Conservation (phyloP, 2,113 vertebrate genomes). For the Donacobius atricapilla region DNA sequence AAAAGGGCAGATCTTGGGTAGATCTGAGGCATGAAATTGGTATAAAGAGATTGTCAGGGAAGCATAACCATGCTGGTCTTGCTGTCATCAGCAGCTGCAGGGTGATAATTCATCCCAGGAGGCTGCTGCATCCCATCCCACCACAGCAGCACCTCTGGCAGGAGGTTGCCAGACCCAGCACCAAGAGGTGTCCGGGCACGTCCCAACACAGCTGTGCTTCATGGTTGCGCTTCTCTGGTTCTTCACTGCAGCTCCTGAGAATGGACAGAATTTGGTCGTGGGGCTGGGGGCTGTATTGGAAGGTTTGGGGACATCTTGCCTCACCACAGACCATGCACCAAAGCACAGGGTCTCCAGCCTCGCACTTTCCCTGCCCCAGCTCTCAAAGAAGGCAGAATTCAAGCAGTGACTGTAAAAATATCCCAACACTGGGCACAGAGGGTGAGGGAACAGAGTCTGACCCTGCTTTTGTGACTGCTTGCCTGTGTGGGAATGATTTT, state of each 20-base stretch:
- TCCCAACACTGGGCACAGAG: background rate
- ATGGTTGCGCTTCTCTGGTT: accelerated
- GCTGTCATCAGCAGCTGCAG: background rate
- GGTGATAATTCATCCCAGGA: background rate
- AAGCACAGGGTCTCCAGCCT: background rate
- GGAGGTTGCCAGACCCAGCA: background rate
- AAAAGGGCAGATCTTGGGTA: slow-evolving; percentile 9
- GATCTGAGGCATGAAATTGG: slow-evolving; percentile 17
- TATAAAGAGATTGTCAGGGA: slow-evolving; percentile 8
- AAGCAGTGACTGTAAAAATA: background rate
- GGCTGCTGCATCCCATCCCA: background rate
- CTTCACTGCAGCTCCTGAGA: background rate
- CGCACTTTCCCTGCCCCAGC: background rate
- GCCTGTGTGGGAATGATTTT: background rate
- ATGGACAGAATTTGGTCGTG: accelerated
- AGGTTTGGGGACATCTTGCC: background rate
- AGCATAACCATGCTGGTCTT: background rate
- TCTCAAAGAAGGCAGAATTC: background rate
- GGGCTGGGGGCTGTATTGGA: background rate
- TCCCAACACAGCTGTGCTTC: background rate
- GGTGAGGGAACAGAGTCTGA: background rate
- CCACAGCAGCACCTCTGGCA: background rate
- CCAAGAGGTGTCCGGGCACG: accelerated
- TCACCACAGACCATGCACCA: accelerated
- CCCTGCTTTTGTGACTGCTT: background rate